Evolutionary conservation across 2,888 invertebrate genomes (phyloP).

Genomic region (Allolobophora icterica): DNA sequence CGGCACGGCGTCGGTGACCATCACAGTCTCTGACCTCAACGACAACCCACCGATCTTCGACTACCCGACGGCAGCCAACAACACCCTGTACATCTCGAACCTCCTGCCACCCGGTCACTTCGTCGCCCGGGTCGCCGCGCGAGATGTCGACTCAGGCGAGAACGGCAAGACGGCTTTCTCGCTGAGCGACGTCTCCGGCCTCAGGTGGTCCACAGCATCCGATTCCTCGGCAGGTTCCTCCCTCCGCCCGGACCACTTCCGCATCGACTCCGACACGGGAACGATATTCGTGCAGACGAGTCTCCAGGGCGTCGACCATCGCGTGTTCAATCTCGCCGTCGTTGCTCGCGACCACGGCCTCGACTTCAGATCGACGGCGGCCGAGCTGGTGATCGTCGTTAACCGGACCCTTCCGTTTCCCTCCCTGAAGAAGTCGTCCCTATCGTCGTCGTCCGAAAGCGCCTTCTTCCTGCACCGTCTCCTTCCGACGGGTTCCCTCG

Average conservation of each 20-base stretch:
- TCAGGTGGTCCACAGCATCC: too few species aligned
- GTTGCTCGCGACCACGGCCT: constrained; percentile 31
- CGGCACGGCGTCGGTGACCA: constrained; percentile 43
- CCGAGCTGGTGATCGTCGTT: constrained; percentile 27
- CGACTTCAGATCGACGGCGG: constrained; percentile 25
- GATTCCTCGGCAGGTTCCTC: not conserved
- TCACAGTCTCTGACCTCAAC: constrained; percentile 47
- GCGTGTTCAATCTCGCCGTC: constrained; percentile 20
- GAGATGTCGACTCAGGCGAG: constrained; percentile 35
- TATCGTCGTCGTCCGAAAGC: not conserved
- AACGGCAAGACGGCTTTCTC: constrained; percentile 35
- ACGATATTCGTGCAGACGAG: constrained; percentile 19
- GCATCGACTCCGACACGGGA: constrained; percentile 32
- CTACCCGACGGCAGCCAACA: constrained; percentile 45
- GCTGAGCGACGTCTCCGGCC: not conserved
- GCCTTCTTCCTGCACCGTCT: constrained; percentile 31
- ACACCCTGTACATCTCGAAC: constrained; percentile 42
- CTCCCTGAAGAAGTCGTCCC: not conserved
- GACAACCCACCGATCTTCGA: constrained; percentile 48
- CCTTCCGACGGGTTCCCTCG: constrained; percentile 27
- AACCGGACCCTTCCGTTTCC: not conserved
- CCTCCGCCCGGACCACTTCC: constrained; percentile 14
- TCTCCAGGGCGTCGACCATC: not conserved
- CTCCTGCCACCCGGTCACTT: constrained; percentile 27
- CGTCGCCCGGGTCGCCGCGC: constrained; percentile 27